These are phyloP conservation scores for Tarsius wallacei DNA, from an alignment of 2,797 vertebrate genomes.

Conservation along the genomic window DNA sequence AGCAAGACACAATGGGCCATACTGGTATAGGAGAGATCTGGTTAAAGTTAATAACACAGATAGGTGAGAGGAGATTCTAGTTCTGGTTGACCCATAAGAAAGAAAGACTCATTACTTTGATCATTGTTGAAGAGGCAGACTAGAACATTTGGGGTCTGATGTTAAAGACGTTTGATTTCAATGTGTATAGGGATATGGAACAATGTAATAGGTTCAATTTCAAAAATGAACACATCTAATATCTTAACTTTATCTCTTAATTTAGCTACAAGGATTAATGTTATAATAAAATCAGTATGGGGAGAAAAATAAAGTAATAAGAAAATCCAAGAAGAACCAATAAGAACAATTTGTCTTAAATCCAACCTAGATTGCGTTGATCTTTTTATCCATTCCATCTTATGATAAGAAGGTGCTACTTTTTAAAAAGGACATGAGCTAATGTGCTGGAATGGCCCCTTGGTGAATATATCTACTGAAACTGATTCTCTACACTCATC, in stretches of 20 bases:
- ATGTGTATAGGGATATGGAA: not conserved
- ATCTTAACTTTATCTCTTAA: conserved; percentile 50
- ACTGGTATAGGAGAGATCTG: not conserved
- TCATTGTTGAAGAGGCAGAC: not conserved
- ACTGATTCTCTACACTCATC: conserved; percentile 76
- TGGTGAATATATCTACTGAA: conserved; percentile 72
- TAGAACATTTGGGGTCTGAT: not conserved
- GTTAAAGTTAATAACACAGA: not conserved
- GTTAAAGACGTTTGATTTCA: conserved; percentile 11
- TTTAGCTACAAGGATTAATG: conserved; percentile 33
- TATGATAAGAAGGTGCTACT: not conserved
- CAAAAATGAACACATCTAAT: not conserved
- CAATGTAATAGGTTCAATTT: not conserved
- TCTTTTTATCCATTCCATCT: conserved; percentile 34
- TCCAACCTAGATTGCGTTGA: conserved; percentile 35
- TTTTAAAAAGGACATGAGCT: conserved; percentile 64
- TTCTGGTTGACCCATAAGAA: not conserved
- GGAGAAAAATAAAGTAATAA: not conserved
- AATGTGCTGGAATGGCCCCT: conserved; percentile 55
- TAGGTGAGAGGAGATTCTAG: not conserved
- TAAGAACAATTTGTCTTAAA: conserved; percentile 41
- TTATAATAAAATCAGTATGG: conserved; percentile 37
- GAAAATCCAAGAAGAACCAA: conserved; percentile 42
- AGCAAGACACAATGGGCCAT: not conserved
- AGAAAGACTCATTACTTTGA: not conserved